Evolutionary conservation across 2,113 vertebrate genomes (phyloP).

Genomic region (Zosterops japonicus): DNA sequence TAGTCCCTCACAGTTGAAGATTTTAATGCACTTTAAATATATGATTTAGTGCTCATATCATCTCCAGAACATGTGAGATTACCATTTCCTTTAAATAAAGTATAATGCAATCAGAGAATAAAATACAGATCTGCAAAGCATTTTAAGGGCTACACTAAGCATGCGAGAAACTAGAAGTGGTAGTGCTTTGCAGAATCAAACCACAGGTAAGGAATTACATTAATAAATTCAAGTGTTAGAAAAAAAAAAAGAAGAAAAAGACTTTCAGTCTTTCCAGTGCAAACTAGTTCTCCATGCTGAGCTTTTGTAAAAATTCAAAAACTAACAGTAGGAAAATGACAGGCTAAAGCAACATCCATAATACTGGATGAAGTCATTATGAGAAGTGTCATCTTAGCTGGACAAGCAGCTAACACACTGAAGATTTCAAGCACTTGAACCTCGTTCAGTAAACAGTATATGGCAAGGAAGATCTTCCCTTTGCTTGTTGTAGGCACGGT

Average conservation of each 20-base stretch:
- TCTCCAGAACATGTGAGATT: background rate
- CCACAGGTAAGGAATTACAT: background rate
- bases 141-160: background rate
- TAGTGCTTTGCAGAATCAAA: background rate
- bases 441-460: background rate
- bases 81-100: background rate
- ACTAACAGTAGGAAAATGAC: background rate
- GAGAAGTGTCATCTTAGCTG: background rate
- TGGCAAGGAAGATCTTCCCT: background rate
- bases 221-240: background rate
- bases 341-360: background rate
- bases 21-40: background rate
- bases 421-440: background rate
- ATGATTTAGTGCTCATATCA: background rate
- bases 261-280: background rate
- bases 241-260: background rate
- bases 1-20: background rate
- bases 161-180: background rate
- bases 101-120: background rate
- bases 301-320: background rate
- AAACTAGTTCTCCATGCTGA: background rate
- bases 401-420: background rate
- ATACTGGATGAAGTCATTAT: background rate
- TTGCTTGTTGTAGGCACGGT: background rate
- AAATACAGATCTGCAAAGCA: background rate